Evolutionary conservation across 2,113 vertebrate genomes (phyloP).

Genomic region (Megaceryle torquata): DNA sequence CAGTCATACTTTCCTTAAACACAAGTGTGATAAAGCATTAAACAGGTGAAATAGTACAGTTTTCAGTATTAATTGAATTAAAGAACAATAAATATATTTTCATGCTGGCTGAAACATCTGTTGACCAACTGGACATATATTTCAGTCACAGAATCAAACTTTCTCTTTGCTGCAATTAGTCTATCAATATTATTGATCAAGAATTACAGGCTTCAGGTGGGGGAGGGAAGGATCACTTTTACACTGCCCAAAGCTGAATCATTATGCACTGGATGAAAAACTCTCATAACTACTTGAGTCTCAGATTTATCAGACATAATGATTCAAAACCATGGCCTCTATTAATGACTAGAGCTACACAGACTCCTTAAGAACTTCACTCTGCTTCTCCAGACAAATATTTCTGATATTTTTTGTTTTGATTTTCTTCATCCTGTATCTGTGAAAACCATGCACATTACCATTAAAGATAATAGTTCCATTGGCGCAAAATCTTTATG

Average conservation of each 20-base stretch:
- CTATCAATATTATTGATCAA: not conserved
- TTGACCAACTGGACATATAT: not conserved
- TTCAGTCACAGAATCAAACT: not conserved
- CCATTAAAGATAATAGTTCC: not conserved
- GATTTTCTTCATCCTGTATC: not conserved
- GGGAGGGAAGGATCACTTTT: not conserved
- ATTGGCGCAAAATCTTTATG: not conserved
- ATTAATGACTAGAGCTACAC: not conserved
- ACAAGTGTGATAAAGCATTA: not conserved
- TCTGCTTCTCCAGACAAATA: not conserved
- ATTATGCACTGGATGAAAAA: not conserved
- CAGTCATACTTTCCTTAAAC: not conserved
- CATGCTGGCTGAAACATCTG: not conserved
- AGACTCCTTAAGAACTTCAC: not conserved
- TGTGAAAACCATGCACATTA: not conserved
- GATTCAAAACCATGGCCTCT: not conserved
- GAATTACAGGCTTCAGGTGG: rapidly evolving
- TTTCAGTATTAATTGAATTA: not conserved
- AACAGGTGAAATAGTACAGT: not conserved
- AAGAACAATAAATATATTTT: not conserved
- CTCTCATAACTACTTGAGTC: not conserved
- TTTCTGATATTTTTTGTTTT: not conserved
- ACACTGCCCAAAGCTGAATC: not conserved
- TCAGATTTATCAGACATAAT: not conserved
- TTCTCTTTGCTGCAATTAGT: not conserved